Conservation (phyloP, 2,888 invertebrate genomes). For the Fabriciana adippe region DNA sequence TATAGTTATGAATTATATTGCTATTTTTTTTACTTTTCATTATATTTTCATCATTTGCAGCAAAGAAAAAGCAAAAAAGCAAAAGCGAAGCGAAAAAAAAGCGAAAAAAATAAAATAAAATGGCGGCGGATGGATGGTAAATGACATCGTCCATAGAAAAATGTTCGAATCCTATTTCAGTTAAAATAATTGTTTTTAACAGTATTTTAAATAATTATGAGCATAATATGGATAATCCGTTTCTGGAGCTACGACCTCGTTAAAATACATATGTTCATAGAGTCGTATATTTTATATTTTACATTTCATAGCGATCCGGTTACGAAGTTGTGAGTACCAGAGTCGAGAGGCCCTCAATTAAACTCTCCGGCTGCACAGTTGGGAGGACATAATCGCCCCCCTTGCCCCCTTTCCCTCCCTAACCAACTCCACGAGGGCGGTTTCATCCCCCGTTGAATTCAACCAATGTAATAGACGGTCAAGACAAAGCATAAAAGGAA, state of each 20-base stretch:
- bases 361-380: constrained; percentile 40
- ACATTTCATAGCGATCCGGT: constrained; percentile 24
- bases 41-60: too few species aligned
- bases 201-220: background rate
- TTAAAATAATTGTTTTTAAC: too few species aligned
- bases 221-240: background rate
- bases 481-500: constrained; percentile 6
- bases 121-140: too few species aligned
- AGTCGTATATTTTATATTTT: constrained; percentile 17
- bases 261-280: constrained; percentile 14
- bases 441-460: constrained; percentile 18
- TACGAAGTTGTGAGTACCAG: constrained; percentile 31
- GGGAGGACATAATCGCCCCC: constrained; percentile 45
- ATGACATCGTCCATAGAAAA: too few species aligned
- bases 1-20: too few species aligned
- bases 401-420: constrained; percentile 21
- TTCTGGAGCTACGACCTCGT: background rate
- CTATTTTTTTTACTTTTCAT: too few species aligned
- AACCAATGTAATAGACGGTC: constrained; percentile 32
- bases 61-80: too few species aligned
- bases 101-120: too few species aligned
- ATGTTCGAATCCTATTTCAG: too few species aligned
- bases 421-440: constrained; percentile 5
- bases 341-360: constrained; percentile 43
- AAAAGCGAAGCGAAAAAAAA: too few species aligned